Conservation (phyloP, 2,888 invertebrate species). For the Ornithoptera alexandrae region DNA sequence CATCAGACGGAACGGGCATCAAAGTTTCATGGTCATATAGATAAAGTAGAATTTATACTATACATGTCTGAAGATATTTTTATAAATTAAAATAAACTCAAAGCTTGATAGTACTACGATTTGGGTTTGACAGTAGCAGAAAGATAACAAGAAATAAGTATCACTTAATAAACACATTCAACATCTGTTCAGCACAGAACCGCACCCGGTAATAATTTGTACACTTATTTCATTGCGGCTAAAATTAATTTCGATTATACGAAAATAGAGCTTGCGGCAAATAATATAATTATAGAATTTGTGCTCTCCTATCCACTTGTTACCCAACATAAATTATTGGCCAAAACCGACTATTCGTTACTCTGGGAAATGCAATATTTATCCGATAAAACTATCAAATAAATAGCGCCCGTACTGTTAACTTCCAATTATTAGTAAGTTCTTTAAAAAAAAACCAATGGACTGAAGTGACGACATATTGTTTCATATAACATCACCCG, state of each 20-base stretch:
- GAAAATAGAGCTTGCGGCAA: constrained; percentile 21
- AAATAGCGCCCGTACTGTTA: background rate
- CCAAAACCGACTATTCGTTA: constrained; percentile 5
- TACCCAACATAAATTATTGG: constrained; percentile 15
- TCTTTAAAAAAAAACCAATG: background rate
- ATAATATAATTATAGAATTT: constrained; percentile 32
- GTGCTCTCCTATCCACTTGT: constrained; percentile 29
- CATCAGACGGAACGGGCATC: too few relatives aligned
- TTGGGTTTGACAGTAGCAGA: background rate
- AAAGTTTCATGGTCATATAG: too few relatives aligned
- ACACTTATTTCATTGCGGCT: constrained; percentile 22
- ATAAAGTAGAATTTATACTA: too few relatives aligned
- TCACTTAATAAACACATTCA: constrained; percentile 11
- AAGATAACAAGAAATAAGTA: constrained; percentile 13
- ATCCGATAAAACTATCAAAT: background rate
- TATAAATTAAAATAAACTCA: background rate
- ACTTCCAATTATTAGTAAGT: background rate
- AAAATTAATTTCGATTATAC: constrained; percentile 25
- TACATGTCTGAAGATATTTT: background rate
- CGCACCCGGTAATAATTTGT: constrained; percentile 28
- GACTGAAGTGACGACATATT: constrained; percentile 9
- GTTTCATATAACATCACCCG: constrained; percentile 13
- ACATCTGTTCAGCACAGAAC: constrained; percentile 21
- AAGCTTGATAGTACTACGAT: background rate
- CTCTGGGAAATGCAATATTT: background rate